Evolutionary conservation across 2,888 invertebrate genomes (phyloP).

Genomic region (Campopleginae sp.): DNA sequence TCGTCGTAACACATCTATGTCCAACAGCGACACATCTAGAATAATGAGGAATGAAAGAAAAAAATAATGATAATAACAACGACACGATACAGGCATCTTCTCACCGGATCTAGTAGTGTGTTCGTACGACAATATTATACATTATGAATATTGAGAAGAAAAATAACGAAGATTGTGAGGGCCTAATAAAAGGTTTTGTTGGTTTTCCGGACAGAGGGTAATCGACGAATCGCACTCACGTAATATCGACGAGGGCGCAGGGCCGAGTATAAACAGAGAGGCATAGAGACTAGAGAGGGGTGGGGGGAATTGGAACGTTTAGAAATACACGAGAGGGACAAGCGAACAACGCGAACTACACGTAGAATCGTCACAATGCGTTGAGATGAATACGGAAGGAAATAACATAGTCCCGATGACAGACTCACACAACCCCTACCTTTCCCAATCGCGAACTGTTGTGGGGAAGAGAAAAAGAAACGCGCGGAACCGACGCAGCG

Average conservation of each 20-base stretch:
- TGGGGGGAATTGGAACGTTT: constrained; percentile 11
- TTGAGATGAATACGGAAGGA: constrained; percentile 26
- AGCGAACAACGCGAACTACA: constrained; percentile 68
- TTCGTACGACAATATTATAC: constrained; percentile 34
- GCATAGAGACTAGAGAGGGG: constrained; percentile 57
- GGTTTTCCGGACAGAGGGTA: constrained; percentile 14
- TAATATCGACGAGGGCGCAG: constrained; percentile 45
- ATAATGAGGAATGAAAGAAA: constrained; percentile 17
- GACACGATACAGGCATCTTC: constrained; percentile 59
- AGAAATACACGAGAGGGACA: constrained; percentile 47
- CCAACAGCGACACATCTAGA: constrained; percentile 60
- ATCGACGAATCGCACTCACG: constrained; percentile 56
- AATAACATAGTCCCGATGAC: constrained; percentile 33
- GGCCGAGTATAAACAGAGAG: constrained; percentile 68
- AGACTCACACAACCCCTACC: constrained; percentile 50
- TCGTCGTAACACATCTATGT: constrained; percentile 61
- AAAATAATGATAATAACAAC: constrained; percentile 24
- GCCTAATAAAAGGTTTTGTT: not conserved
- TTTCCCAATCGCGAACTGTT: constrained; percentile 17
- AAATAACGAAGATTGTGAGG: not conserved
- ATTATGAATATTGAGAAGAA: constrained; percentile 20
- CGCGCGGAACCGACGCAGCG: constrained; percentile 51
- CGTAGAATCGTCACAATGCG: constrained; percentile 49
- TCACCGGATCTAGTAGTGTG: constrained; percentile 53
- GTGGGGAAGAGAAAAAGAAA: constrained; percentile 16